These are phyloP conservation scores for Paedocypris micromegethes DNA, from an alignment of 2,797 vertebrate genomes.

Conservation along the genomic window DNA sequence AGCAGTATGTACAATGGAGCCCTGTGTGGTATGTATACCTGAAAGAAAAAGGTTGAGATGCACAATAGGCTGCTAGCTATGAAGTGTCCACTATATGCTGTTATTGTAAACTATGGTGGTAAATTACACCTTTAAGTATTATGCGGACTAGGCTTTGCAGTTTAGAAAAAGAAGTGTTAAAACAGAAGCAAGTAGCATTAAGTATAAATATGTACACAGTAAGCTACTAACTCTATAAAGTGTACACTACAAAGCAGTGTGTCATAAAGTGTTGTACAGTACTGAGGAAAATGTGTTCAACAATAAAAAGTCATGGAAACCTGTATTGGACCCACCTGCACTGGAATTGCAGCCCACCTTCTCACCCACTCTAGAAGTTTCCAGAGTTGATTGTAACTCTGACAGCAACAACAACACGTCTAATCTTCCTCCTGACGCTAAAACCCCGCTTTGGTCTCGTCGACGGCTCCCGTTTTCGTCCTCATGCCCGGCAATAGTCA, in stretches of 20 bases:
- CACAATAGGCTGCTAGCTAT: too few species aligned
- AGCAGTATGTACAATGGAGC: too few species aligned
- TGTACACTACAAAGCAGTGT: background rate
- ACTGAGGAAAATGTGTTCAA: background rate
- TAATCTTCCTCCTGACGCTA: conserved; percentile 23
- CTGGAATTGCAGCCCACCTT: conserved; percentile 25
- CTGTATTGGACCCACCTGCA: conserved; percentile 30
- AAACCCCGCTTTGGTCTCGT: background rate
- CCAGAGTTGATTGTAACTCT: conserved; percentile 22
- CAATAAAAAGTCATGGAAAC: background rate
- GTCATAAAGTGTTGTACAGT: background rate
- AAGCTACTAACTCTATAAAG: background rate
- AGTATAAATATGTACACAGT: background rate
- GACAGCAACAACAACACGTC: conserved; percentile 21
- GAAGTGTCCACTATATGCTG: too few species aligned
- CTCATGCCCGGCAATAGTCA: background rate
- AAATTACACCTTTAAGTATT: too few species aligned
- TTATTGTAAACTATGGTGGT: too few species aligned
- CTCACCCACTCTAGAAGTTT: conserved; percentile 38
- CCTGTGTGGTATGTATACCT: too few species aligned
- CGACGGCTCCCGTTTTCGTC: background rate
- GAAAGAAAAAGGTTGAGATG: too few species aligned
- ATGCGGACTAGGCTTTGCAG: background rate
- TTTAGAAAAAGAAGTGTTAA: background rate
- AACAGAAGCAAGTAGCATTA: background rate